Conservation (phyloP, 2,888 invertebrate genomes). For the Podabrus alpinus region DNA sequence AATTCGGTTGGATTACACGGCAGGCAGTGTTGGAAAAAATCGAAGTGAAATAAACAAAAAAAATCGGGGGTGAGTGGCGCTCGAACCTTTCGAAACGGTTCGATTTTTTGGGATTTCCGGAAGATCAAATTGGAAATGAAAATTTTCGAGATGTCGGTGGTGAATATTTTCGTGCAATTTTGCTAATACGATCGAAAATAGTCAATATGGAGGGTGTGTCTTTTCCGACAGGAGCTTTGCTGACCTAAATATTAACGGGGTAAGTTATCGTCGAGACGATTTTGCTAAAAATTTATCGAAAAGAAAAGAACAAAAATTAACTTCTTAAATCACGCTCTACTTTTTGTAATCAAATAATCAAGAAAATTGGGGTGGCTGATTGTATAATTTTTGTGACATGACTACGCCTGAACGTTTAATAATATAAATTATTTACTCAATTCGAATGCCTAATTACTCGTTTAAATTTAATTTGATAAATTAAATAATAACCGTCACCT, state of each 20-base stretch:
- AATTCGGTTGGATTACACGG: background rate
- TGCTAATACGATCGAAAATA: conserved; percentile 26
- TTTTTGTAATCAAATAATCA: background rate
- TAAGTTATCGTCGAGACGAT: conserved; percentile 16
- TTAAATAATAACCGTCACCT: background rate
- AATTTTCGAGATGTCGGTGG: background rate
- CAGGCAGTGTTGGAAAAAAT: background rate
- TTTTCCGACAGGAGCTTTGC: conserved; percentile 30
- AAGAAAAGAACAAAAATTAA: background rate
- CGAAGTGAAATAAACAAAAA: background rate
- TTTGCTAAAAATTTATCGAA: background rate
- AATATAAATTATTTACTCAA: conserved; percentile 2
- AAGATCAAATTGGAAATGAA: background rate
- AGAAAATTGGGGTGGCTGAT: conserved; percentile 4
- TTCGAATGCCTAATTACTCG: background rate
- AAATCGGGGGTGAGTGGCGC: background rate
- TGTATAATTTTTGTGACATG: conserved; percentile 8
- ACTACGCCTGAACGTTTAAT: conserved; percentile 5
- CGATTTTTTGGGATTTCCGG: background rate
- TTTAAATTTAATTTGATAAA: background rate
- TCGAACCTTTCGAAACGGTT: background rate
- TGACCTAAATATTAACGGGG: conserved; percentile 33
- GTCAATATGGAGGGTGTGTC: conserved; percentile 37
- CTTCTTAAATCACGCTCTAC: background rate
- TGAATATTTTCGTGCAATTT: background rate